Conservation (phyloP, 2,888 invertebrate genomes). For the Drosophila aldrichi region DNA sequence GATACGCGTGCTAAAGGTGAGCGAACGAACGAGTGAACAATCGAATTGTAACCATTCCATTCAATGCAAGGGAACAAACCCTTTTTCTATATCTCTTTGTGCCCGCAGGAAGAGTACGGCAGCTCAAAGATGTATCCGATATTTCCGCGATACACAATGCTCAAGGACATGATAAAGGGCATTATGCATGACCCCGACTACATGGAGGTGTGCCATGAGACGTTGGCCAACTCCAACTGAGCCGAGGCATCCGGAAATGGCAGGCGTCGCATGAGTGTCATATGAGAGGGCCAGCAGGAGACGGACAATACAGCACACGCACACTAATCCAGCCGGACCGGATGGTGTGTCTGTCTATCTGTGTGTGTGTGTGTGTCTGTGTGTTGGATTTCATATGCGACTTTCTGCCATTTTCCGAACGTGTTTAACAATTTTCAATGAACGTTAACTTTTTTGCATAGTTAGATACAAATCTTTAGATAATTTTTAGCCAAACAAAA, state of each 20-base stretch:
- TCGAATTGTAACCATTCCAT: conserved; percentile 10
- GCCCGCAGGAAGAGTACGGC: conserved; percentile 93
- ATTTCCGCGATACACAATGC: conserved; percentile 96
- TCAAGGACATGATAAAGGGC: conserved; percentile 98
- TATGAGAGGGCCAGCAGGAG: conserved; percentile 62
- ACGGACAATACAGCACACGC: conserved; percentile 20
- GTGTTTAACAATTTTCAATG: conserved; percentile 53
- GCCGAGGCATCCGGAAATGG: conserved; percentile 76
- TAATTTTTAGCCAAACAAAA: conserved; percentile 45
- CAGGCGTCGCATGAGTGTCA: conserved; percentile 79
- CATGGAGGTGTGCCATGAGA: conserved; percentile 98
- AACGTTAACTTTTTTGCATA: conserved; percentile 41
- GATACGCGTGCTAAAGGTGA: conserved; percentile 94
- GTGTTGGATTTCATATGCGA: conserved; percentile 59
- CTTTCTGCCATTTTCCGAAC: conserved; percentile 59
- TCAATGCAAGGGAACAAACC: conserved; percentile 7
- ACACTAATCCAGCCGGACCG: conserved; percentile 17
- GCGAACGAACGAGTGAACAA: neutral
- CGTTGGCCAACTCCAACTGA: conserved; percentile 87
- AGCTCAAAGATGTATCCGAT: conserved; percentile 97
- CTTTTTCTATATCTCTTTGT: conserved; percentile 12
- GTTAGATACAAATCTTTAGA: conserved; percentile 63
- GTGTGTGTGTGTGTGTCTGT: conserved; percentile 11
- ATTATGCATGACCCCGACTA: conserved; percentile 98
- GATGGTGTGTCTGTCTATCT: conserved; percentile 11